Conservation (phyloP, 1,140 invertebrate genomes). For the Pseudomyrmex cubaensis region DNA sequence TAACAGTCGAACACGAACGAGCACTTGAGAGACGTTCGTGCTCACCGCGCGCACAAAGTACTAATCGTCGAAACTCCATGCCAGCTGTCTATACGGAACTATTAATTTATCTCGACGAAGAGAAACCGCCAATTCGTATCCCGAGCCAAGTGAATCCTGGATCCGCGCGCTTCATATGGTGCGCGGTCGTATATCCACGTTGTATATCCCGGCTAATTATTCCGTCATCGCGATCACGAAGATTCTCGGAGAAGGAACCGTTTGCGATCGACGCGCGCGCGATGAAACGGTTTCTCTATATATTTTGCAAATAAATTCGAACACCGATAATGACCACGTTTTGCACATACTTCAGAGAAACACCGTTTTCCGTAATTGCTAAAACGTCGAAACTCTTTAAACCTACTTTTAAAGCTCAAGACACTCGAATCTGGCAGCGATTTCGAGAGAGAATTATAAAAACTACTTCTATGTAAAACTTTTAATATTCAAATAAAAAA, state of each 20-base stretch:
- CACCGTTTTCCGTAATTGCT: neutral
- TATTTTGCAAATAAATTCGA: neutral
- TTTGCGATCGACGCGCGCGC: neutral
- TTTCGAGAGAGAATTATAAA: neutral
- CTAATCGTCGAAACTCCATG: conserved; percentile 74
- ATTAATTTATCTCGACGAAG: conserved; percentile 57
- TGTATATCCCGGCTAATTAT: conserved; percentile 14
- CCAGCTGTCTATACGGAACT: conserved; percentile 68
- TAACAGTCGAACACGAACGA: conserved; percentile 52
- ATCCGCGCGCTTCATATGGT: conserved; percentile 11
- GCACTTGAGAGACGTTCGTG: conserved; percentile 45
- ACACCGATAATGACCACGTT: neutral
- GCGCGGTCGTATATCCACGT: conserved; percentile 30
- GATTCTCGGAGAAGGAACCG: neutral
- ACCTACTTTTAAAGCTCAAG: neutral
- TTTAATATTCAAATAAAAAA: no score
- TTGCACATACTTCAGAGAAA: neutral
- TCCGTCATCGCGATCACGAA: conserved; percentile 30
- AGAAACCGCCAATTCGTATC: conserved; percentile 61
- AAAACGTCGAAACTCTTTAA: neutral
- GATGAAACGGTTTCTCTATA: neutral
- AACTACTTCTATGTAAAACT: no score
- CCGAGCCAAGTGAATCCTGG: conserved; percentile 32
- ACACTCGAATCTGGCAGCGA: no score
- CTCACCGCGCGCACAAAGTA: conserved; percentile 58